A percentile compares a stretch with the other conserved stretches of the same genome.
These are phyloP conservation scores for Ptilorrhoa leucosticta DNA, from an alignment of 2,113 vertebrate species.

Conservation along the genomic window DNA sequence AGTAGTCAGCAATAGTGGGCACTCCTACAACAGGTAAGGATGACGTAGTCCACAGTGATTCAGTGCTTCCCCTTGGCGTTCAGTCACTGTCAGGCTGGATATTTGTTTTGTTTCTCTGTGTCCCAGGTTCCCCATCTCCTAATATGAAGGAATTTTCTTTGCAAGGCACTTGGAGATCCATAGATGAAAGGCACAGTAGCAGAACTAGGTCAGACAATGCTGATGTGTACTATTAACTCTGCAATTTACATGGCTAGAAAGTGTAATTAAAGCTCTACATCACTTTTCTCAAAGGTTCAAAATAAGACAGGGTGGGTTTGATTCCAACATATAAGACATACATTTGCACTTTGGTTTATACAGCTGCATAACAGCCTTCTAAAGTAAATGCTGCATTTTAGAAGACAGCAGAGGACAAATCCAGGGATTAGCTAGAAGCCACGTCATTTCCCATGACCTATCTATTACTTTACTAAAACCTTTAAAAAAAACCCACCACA, in stretches of 20 bases:
- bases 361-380: neutral
- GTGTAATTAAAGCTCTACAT: conserved; percentile 19
- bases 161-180: neutral
- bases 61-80: neutral
- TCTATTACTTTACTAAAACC: conserved; percentile 48
- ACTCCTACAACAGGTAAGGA: neutral
- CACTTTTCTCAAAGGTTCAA: conserved; percentile 4
- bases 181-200: neutral
- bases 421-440: conserved; percentile 26
- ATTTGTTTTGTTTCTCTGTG: neutral
- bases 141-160: neutral
- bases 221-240: conserved; percentile 16
- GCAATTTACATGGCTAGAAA: conserved; percentile 23
- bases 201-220: conserved; percentile 47
- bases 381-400: conserved; percentile 12
- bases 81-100: neutral
- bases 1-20: neutral
- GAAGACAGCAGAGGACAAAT: conserved; percentile 10
- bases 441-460: conserved; percentile 60
- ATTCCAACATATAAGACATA: neutral
- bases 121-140: neutral
- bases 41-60: neutral
- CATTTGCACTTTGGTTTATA: neutral
- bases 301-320: neutral
- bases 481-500: neutral